Base-by-base conservation (phyloP, 2,888 invertebrate genomes). In the Oxyteleia sp. region DNA sequence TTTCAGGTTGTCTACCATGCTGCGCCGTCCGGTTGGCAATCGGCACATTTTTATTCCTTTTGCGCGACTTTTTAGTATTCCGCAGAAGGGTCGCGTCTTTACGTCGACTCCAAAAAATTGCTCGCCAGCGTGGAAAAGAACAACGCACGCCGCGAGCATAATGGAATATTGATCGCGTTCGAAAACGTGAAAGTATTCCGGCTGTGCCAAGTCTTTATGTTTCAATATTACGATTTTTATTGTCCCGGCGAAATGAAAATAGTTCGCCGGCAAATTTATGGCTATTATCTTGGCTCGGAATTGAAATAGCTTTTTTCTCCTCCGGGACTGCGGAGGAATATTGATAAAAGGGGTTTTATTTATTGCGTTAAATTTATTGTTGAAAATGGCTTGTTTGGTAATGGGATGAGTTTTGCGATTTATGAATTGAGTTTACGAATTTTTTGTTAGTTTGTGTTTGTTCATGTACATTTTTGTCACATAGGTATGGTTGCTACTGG, bases 151-250 rank as follows among this genome's bases (percentile, higher is more conserved):
- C 32, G 41, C 59, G 68, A 78, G 61, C 76, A 69, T 78, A 69
- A 78, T 69, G 68, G 76, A 78, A 78, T 78, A 78, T 78, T 78
- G 76, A 78, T 78, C 68, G 61, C 32, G 51, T n/a, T 59, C 35
- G 45, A 69, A 61, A 57, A 78, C 76, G 76, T 78, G 76, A 68
- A 78, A 69, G 61, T 61, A 78, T 78, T 78, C 43, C 41, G n/a
- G 20, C 18, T 43, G 43, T 8, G 59, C 16, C 8, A 10, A 13
- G 47, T 15, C 55, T 45, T 68, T 43, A 43, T 47, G 57, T n/a
- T 35, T 20, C 45, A 29, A 57, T 69, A 47, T 57, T 47, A 57
- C 69, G 3, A 32, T 35, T 69, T 69, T 57, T 68, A 66, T 66
- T 41, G 5, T 18, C 3, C 41, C 59, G 10, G 11, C 15, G 32